Evolutionary conservation across 2,888 invertebrate species (phyloP), one percentile per base, ranked within the genome.

Genomic region (Mimumesa dahlbomi): DNA sequence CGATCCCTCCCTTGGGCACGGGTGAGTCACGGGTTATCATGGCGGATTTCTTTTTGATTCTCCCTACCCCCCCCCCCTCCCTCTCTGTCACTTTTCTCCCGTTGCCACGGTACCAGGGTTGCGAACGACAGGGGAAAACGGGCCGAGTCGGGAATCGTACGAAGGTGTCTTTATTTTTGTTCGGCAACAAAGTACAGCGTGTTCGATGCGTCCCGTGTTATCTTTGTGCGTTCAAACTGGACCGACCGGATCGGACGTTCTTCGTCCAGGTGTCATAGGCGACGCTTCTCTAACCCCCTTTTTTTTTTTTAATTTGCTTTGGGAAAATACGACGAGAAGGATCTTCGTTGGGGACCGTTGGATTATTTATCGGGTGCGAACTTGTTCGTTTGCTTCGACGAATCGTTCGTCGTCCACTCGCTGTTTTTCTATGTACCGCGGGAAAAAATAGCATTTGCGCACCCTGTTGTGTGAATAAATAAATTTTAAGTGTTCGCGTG

Each of bases 21-120:
- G 54, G 62, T 67, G 72, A 80, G 67, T 77, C 73, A 77, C 64
- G 72, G 62, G 49, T 53, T 65, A 59, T 59, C 77, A 79, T 77
- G 72, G 73, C 73, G 63, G 67, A 62, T 45, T 58, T 58, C 69
- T 73, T 73, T 64, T 7, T 25, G 4, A 7, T 25, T 25, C 25
- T 5, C 25, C 25, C 25, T 25, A 5, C 25, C 7, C 25, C 19
- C 46, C 54, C 50, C 40, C 59, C 48, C 21, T 64, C 42, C n/a
- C n/a, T n/a, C n/a, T n/a, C n/a, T n/a, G n/a, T n/a, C n/a, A n/a
- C n/a, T n/a, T n/a, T n/a, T 62, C 53, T 58, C 49, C 58, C 58
- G 69, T 70, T 71, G 70, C 70, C 68, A 71, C 52, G 70, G 13
- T 56, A 68, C 68, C 70, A 34, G 42, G 14, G 25, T 18, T 16